A percentile compares a stretch with the other conserved stretches of the same genome.
These are phyloP conservation scores for Chloebia gouldiae DNA, from an alignment of 2,113 vertebrate species.

Conservation along the genomic window DNA sequence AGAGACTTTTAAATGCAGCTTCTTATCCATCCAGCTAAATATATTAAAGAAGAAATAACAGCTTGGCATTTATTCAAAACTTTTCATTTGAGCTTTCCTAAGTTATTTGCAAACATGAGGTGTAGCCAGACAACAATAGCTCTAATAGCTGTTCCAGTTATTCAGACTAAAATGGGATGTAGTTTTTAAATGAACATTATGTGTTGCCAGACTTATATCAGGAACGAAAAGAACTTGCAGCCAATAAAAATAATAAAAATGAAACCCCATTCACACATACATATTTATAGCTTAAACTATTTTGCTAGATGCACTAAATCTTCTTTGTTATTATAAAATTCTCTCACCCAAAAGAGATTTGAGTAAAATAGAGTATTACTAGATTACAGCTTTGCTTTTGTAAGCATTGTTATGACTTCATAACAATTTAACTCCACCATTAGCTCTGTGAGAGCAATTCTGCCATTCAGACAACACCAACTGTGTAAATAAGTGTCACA, in stretches of 20 bases:
- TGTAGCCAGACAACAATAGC: constrained; percentile 7
- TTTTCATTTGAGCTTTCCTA: constrained; percentile 10
- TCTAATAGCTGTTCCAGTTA: constrained; percentile 23
- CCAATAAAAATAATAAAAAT: constrained; percentile 39
- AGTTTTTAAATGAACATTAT: not conserved
- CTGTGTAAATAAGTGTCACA: not conserved
- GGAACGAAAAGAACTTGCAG: not conserved
- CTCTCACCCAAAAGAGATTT: not conserved
- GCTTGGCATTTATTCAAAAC: not conserved
- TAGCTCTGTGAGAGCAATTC: constrained; percentile 4
- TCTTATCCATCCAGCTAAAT: not conserved
- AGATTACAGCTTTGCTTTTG: not conserved
- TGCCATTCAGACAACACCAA: not conserved
- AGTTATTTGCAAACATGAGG: constrained; percentile 52
- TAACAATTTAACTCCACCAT: constrained; percentile 5
- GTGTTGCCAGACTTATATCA: not conserved
- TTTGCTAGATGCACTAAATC: not conserved
- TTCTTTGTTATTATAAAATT: not conserved
- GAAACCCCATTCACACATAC: not conserved
- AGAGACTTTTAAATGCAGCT: constrained; percentile 3
- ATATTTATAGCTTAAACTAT: constrained; percentile 15
- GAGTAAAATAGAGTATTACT: not conserved
- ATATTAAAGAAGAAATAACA: constrained; percentile 15
- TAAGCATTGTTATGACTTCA: not conserved
- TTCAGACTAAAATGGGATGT: not conserved